These are phyloP conservation scores for Reticulitermes lucifugus DNA, from an alignment of 2,888 invertebrate genomes.

Conservation along the genomic window DNA sequence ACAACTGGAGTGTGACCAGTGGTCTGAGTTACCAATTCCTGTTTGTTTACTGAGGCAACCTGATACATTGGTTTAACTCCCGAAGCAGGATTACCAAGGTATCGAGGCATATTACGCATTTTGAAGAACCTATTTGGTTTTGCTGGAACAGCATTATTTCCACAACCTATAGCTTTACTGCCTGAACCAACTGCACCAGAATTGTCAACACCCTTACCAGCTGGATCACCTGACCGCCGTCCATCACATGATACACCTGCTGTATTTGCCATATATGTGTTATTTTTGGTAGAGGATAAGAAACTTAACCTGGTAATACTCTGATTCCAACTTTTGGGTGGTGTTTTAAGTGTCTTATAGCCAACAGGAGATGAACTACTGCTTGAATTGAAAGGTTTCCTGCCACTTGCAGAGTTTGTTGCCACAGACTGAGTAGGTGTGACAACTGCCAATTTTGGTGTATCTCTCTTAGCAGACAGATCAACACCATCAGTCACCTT, in stretches of 20 bases:
- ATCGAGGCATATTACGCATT: constrained; percentile 68
- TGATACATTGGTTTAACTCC: constrained; percentile 73
- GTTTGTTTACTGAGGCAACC: constrained; percentile 58
- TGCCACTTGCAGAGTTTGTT: constrained; percentile 24
- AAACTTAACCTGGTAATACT: constrained; percentile 64
- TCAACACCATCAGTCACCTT: neutral
- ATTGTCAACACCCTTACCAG: neutral
- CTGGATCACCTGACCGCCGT: neutral
- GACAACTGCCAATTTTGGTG: constrained; percentile 40
- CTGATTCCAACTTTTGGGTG: constrained; percentile 73
- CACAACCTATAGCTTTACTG: neutral
- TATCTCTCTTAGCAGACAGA: constrained; percentile 32
- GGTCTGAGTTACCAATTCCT: constrained; percentile 7
- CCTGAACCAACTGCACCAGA: neutral
- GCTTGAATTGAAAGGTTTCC: constrained; percentile 20
- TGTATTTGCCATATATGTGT: constrained; percentile 35
- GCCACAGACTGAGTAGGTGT: constrained; percentile 27
- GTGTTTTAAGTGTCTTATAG: constrained; percentile 71
- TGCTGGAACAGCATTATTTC: constrained; percentile 44
- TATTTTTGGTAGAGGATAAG: constrained; percentile 47
- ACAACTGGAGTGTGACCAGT: neutral
- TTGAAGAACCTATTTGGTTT: constrained; percentile 71
- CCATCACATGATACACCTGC: neutral
- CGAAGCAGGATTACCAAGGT: constrained; percentile 69
- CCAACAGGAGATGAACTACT: constrained; percentile 61